Evolutionary conservation across 2,888 invertebrate genomes (phyloP), one percentile per base, ranked within the genome.

Genomic region (Drosophila lacicola): DNA sequence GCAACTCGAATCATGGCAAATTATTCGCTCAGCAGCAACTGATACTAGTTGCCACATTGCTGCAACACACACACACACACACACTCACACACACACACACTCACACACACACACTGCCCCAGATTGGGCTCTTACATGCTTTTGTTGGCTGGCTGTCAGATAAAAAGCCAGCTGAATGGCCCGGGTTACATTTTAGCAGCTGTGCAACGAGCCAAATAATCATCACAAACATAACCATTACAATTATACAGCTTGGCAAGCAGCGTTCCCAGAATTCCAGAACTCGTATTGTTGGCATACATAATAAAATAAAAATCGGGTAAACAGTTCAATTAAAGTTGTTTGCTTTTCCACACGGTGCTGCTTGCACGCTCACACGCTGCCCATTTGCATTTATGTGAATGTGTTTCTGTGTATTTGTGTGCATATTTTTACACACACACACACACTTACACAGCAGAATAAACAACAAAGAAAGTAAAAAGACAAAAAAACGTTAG

Each of bases 191-290:
- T 67, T 82, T 67, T 66, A 68, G 61, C 88, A 87, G 77, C 85
- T 89, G 86, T 83, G 88, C 89, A 90, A 73, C 82, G 89, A 91
- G 86, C 87, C 88, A 88, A 89, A 83, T 89, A 91, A 88, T 90
- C 90, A 91, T 89, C 86, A 77, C 78, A 82, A 87, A 80, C 86
- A 90, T 90, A 88, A 90, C 90, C 79, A 90, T 91, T 89, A 90
- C 89, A 90, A 90, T 91, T 89, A 91, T 79, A 81, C 71, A 77
- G 80, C 68, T 70, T 70, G 61, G 55, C 74, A 72, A 57, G 67
- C 70, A 78, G 50, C 50, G 60, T 46, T 70, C 34, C 55, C 77
- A 49, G 69, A 56, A 57, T 69, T 58, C 57, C 8, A 29, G 51
- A 50, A 55, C 39, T 65, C 62, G 68, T 68, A 29, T 29, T 29